Percentiles rank a stretch among this genome's conserved stretches.
Evolutionary conservation across 2,888 invertebrate genomes (phyloP).

Genomic region (Keiferia lycopersicella): DNA sequence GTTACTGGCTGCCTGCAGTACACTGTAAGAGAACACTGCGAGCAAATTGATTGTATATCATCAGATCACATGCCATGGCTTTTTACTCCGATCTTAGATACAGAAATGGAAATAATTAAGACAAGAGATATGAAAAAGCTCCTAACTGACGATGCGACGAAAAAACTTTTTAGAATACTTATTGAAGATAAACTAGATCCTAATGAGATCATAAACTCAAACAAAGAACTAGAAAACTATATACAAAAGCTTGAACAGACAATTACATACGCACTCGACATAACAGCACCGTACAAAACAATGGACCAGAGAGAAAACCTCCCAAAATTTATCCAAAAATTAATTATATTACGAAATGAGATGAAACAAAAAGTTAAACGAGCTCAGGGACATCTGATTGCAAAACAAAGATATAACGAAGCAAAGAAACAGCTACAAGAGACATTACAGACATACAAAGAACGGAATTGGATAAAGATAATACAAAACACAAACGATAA

Average conservation of each 20-base stretch:
- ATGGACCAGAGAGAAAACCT: neutral
- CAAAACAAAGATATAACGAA: slow-evolving; percentile 1
- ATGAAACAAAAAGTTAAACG: neutral
- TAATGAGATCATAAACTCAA: neutral
- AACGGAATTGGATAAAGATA: slow-evolving; percentile 7
- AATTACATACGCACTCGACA: no score
- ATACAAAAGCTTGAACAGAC: no score
- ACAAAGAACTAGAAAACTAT: no score
- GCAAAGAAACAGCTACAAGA: neutral
- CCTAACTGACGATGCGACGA: neutral
- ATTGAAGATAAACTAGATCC: slow-evolving; percentile 10
- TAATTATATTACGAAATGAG: neutral
- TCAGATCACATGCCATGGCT: no score
- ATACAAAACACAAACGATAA: neutral
- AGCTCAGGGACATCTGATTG: neutral
- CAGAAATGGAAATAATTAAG: no score
- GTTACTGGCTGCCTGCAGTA: neutral
- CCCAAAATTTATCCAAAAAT: neutral
- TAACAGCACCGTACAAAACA: no score
- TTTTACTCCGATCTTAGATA: no score
- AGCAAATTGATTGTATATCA: no score
- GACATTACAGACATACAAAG: neutral
- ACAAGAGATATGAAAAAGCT: slow-evolving; percentile 6
- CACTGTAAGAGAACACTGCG: neutral
- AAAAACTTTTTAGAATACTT: neutral